Percentiles rank a stretch among this genome's conserved stretches.
phyloP scores from a whole-genome alignment of 2,888 invertebrate species.

The Capitulum mitella region DNA sequence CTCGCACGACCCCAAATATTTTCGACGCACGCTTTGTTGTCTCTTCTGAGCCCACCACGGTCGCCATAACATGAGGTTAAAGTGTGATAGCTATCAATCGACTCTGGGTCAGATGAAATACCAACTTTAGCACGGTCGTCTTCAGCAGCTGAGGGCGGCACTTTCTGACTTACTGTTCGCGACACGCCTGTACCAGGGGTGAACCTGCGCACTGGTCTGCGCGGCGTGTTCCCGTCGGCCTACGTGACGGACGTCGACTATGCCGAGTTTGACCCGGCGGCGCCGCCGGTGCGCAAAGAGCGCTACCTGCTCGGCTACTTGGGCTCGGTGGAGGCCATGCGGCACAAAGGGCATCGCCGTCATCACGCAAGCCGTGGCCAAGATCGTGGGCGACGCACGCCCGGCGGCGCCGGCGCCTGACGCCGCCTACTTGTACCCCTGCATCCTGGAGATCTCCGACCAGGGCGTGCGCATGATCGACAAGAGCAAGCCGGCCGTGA shows the following conservation, averaged over 20 bases:
- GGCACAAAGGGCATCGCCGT: constrained; percentile 97
- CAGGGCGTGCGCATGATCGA: constrained; percentile 94
- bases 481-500: constrained; percentile 66
- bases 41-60: too few relatives aligned
- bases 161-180: too few relatives aligned
- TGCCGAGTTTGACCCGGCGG: constrained; percentile 85
- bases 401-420: constrained; percentile 33
- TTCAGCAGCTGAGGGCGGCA: too few relatives aligned
- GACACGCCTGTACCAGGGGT: too few relatives aligned
- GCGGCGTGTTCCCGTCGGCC: constrained; percentile 93
- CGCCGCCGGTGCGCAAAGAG: constrained; percentile 52
- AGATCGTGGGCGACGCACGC: constrained; percentile 56
- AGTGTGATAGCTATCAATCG: too few relatives aligned
- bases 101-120: too few relatives aligned
- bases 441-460: constrained; percentile 89
- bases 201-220: constrained; percentile 83
- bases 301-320: constrained; percentile 85
- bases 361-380: constrained; percentile 73
- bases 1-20: too few relatives aligned
- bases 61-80: too few relatives aligned
- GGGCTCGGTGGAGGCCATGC: constrained; percentile 90
- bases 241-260: constrained; percentile 96
- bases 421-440: constrained; percentile 58
- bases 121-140: too few relatives aligned
- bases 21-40: too few relatives aligned